Percentiles rank a stretch among this genome's conserved stretches.
Conservation (phyloP, 2,113 vertebrate genomes). For the Sprattus sprattus region DNA sequence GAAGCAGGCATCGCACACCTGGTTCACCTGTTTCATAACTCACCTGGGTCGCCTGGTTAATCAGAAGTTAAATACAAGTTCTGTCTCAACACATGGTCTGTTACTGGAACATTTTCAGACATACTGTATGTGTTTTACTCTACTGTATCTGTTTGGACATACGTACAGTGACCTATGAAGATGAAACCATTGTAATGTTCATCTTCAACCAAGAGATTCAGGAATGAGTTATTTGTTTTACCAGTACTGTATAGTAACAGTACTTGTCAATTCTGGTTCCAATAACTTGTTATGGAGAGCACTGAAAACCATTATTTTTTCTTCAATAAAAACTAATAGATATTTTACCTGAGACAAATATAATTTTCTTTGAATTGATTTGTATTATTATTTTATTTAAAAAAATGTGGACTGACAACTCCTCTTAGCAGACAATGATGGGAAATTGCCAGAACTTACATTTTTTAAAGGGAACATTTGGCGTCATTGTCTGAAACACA, state of each 20-base stretch:
- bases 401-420: too few species aligned
- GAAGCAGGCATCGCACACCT: background rate
- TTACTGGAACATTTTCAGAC: background rate
- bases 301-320: too few species aligned
- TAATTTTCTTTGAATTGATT: too few species aligned
- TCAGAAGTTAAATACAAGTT: background rate
- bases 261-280: background rate
- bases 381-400: too few species aligned
- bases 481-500: too few species aligned
- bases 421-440: too few species aligned
- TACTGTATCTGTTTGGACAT: background rate
- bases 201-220: background rate
- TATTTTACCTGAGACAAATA: too few species aligned
- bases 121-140: background rate
- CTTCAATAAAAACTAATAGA: too few species aligned
- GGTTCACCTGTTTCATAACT: background rate
- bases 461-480: too few species aligned
- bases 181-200: background rate
- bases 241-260: background rate
- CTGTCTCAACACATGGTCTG: background rate
- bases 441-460: too few species aligned
- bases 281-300: too few species aligned
- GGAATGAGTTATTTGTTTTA: background rate
- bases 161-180: background rate
- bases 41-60: background rate